phyloP scores from a whole-genome alignment of 2,888 invertebrate genomes.

The Tromatobia lineatoria region DNA sequence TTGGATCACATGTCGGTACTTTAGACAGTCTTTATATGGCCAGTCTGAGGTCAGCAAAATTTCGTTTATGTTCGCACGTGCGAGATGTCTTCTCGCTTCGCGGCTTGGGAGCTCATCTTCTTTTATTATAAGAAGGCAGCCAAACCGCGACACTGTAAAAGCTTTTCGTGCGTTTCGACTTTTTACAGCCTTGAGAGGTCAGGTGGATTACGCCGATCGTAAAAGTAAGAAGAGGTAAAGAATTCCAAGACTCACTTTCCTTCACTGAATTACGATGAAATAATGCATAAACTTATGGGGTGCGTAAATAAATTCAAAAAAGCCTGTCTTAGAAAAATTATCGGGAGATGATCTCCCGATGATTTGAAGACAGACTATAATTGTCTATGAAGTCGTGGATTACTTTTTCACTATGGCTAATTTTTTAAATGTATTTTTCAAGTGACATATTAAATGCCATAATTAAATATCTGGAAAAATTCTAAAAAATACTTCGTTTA shows the following conservation, averaged over 20 bases:
- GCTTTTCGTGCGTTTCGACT: constrained; percentile 32
- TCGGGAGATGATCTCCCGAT: too few relatives aligned
- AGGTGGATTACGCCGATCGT: constrained; percentile 55
- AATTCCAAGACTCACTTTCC: neutral
- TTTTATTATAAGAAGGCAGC: constrained; percentile 56
- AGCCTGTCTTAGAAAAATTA: too few relatives aligned
- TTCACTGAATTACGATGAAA: neutral
- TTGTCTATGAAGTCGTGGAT: too few relatives aligned
- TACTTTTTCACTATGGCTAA: too few relatives aligned
- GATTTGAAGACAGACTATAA: too few relatives aligned
- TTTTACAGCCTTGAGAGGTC: constrained; percentile 35
- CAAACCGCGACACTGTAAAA: constrained; percentile 48
- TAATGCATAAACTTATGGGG: neutral
- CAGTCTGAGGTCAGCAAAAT: constrained; percentile 52
- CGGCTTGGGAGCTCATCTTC: constrained; percentile 53
- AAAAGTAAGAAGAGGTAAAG: constrained; percentile 24
- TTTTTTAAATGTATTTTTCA: too few relatives aligned
- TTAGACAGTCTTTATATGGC: constrained; percentile 33
- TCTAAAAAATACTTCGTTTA: too few relatives aligned
- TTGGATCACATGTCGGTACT: constrained; percentile 30
- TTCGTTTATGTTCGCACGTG: constrained; percentile 56
- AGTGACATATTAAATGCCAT: too few relatives aligned
- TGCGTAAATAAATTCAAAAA: neutral
- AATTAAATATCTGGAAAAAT: too few relatives aligned
- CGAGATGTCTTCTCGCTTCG: constrained; percentile 11